phyloP scores from a whole-genome alignment of 2,888 invertebrate species.

The Dasypolia templi region DNA sequence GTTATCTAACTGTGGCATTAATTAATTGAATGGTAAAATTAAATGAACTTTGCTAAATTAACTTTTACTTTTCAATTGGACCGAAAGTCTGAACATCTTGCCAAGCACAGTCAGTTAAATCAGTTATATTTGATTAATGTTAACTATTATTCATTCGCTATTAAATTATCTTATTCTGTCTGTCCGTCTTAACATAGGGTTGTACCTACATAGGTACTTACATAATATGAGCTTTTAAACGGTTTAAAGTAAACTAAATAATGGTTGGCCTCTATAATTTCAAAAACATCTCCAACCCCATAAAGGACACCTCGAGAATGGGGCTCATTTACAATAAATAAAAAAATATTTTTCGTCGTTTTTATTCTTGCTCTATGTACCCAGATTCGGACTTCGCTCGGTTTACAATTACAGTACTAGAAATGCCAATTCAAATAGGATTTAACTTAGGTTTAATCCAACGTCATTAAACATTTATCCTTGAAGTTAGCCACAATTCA shows the following conservation, averaged over 20 bases:
- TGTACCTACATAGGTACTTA: neutral
- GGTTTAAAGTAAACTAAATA: neutral
- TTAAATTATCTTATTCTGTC: neutral
- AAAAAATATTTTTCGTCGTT: too few species aligned
- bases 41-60: neutral
- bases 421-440: neutral
- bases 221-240: neutral
- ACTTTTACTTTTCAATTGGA: neutral
- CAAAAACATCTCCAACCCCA: neutral
- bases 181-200: neutral
- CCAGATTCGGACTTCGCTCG: neutral
- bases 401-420: neutral
- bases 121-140: neutral
- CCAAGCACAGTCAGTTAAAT: neutral
- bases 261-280: neutral
- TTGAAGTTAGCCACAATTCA: neutral
- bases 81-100: conserved; percentile 1
- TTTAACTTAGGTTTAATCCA: neutral
- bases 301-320: neutral
- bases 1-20: neutral
- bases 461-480: neutral
- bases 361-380: too few species aligned
- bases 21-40: neutral
- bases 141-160: neutral
- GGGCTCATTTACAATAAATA: too few species aligned